Percentiles rank a stretch among this genome's conserved stretches.
phyloP scores from a whole-genome alignment of 2,888 invertebrate genomes.

The Mesorhabditis belari region DNA sequence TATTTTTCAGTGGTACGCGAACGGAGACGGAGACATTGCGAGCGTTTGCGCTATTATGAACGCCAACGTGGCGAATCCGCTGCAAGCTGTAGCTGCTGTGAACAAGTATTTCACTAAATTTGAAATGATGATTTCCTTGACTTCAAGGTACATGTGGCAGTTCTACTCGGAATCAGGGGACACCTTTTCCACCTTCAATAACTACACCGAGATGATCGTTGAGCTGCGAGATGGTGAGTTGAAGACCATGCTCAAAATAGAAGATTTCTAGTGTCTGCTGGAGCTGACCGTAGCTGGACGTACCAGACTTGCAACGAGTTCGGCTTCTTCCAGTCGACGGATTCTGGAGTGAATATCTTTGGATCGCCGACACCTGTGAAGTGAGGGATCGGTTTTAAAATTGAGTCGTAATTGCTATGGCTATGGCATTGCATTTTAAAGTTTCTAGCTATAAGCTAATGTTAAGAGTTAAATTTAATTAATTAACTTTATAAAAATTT shows the following conservation, averaged over 20 bases:
- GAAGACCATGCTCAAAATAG: too few relatives aligned
- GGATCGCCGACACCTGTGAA: conserved; percentile 35
- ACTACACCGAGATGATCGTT: neutral
- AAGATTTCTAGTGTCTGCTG: conserved; percentile 4
- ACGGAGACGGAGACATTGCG: conserved; percentile 68
- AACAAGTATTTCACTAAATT: conserved; percentile 12
- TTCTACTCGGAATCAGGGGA: neutral
- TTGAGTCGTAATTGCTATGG: neutral
- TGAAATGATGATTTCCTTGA: neutral
- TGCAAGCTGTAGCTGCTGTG: conserved; percentile 17
- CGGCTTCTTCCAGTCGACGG: conserved; percentile 86
- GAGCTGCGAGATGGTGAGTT: neutral
- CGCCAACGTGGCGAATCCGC: conserved; percentile 12
- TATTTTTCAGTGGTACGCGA: conserved; percentile 10
- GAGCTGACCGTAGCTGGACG: conserved; percentile 70
- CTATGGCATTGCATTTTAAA: neutral
- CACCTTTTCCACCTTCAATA: neutral
- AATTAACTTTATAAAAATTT: neutral
- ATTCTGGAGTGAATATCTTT: conserved; percentile 52
- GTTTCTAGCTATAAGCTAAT: too few relatives aligned
- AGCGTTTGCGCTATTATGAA: conserved; percentile 72
- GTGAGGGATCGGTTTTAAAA: conserved; percentile 11
- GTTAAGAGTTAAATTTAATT: conserved; percentile 1
- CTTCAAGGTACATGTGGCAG: neutral
- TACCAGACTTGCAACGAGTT: conserved; percentile 94